Conservation (phyloP, 2,113 vertebrate genomes). For the Oenanthe melanoleuca region DNA sequence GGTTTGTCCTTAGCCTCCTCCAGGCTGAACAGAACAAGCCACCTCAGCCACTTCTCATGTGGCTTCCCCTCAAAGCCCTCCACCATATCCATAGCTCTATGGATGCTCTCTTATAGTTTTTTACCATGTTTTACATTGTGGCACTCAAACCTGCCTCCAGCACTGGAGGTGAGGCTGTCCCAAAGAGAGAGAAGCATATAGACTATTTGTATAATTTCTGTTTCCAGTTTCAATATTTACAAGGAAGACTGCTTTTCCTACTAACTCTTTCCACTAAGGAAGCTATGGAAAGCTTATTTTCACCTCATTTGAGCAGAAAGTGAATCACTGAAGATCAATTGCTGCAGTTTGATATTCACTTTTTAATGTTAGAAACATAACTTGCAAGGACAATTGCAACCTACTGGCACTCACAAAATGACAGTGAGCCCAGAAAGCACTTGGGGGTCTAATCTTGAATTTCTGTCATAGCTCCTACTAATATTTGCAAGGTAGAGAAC, state of each 20-base stretch:
- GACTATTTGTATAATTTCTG: not conserved
- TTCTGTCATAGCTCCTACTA: not conserved
- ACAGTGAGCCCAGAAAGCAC: not conserved
- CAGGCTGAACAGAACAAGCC: not conserved
- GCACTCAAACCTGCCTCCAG: accelerated
- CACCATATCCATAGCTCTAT: not conserved
- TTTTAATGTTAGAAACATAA: not conserved
- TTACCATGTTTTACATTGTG: not conserved
- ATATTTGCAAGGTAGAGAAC: not conserved
- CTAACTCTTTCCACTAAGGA: not conserved
- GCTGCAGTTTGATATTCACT: not conserved
- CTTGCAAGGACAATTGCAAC: not conserved
- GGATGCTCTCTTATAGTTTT: not conserved
- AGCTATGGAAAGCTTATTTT: not conserved
- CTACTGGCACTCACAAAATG: not conserved
- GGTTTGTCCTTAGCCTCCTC: not conserved
- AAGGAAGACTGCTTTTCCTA: not conserved
- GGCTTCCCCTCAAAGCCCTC: not conserved
- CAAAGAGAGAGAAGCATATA: not conserved
- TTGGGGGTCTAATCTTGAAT: not conserved
- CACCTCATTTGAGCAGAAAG: not conserved
- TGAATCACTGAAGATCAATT: not conserved
- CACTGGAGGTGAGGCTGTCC: accelerated
- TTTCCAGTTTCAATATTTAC: not conserved
- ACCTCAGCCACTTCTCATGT: not conserved